Base-by-base conservation (phyloP, 2,797 vertebrate species). In the Oceanodroma leucorhoa region DNA sequence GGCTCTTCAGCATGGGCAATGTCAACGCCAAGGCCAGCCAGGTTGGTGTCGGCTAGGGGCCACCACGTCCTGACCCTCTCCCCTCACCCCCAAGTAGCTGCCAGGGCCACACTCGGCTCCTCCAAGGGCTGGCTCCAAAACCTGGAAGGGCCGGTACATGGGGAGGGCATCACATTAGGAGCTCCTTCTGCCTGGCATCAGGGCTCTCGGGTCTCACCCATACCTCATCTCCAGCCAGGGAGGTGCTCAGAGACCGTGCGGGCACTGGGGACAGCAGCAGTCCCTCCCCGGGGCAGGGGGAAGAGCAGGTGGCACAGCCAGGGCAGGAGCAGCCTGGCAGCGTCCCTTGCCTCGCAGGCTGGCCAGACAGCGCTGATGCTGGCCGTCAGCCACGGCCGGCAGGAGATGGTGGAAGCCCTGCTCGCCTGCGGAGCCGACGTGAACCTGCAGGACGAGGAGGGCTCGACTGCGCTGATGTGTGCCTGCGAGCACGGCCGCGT, bases 11-110 rank as follows among this genome's bases (percentile, higher is more conserved):
- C 94, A 97, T 98, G 96, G 99, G 99, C 22, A 98, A 99, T 0
- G 98, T 99, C 94, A 99, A 99, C 0, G 98, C 99, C 94, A 99
- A 99, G 87, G 99, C 99, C 78, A 99, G 98, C 97, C 99, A 99
- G 98, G 99, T 98, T 88, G 71, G 98, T 80, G 29, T 2, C 1
- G 34, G 34, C 10, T 43, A 8, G 22, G 11, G 15, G 10, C 16
- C 58, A 38, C 30, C 18, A 6, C 2, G 3, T 57, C 54, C 67
- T 9, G 4, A 85, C 23, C 27, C 54, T 70, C 24, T 48, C 5
- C 16, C 17, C 10, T n/a, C 11, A 30, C 14, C 11, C 40, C 5
- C 8, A 40, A 13, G 34, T 34, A 71, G 34, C 40, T 58, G 27
- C 54, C 40, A 43, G 66, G 34, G 32, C 58, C 40, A 24, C 0